Base-by-base conservation (phyloP, 2,797 vertebrate species). In the Streptopelia turtur region DNA sequence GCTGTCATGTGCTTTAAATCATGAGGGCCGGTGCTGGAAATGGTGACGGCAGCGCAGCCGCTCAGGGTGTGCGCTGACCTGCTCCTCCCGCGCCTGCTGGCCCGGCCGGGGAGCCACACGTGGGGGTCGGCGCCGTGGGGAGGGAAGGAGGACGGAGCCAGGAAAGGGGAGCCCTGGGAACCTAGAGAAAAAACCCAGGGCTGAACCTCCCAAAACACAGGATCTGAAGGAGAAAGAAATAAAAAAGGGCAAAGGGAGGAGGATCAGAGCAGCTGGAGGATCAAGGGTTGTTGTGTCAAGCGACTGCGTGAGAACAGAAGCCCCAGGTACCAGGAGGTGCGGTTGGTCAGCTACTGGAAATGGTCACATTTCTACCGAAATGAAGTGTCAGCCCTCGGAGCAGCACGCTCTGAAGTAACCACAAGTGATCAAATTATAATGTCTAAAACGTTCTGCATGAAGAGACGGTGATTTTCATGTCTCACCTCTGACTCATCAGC, bases 1-100 rank as follows among this genome's bases (percentile, higher is more conserved):
- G 57, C 56, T 84, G 63, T 90, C 83, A 77, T 94, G 90, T 94
- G 91, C 60, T 95, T 95, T 90, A 87, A 93, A 57, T 96, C 90
- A 79, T 55, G 70, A 89, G 80, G 79, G 80, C 3, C 82, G 71
- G 77, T 90, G 63, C n/a, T 84, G 74, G 64, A 84, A 79, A 88
- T 57, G 45, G 77, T 55, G 66, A 71, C n/a, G 74, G 47, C 57
- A 86, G 87, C 70, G 31, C 57, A 70, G 45, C 15, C 59, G 69
- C 66, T 72, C 80, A 78, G 74, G 88, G 89, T 61, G 70, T 83
- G 87, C 65, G 52, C 41, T 83, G 76, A 87, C 91, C 75, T 93
- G 65, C 37, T 71, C 37, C 31, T 78, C 33, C 63, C 64, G 56
- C 59, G 68, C 21, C 27, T 89, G 77, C 49, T 68, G 52, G 50